Evolutionary conservation across 1,140 invertebrate genomes (phyloP).

Genomic region (Rhagoletis zephyria): DNA sequence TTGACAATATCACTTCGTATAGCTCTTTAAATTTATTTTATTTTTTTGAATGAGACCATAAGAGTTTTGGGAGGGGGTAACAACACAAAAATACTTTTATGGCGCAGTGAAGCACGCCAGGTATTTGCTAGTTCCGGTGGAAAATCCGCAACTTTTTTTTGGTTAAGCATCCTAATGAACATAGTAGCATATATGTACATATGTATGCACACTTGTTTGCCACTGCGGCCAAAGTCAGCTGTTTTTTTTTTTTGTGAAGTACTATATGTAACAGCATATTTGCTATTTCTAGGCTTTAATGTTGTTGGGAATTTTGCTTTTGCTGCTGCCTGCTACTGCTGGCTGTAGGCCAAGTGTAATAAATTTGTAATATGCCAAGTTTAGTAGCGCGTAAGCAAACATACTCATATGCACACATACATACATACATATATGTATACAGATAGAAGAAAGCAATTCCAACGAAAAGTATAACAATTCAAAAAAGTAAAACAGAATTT

Average conservation of each 20-base stretch:
- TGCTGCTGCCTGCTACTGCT: neutral
- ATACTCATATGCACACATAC: neutral
- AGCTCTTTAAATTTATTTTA: too few relatives aligned
- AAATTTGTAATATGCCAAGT: constrained; percentile 53
- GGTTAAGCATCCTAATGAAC: neutral
- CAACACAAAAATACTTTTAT: too few relatives aligned
- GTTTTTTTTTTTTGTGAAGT: neutral
- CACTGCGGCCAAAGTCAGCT: neutral
- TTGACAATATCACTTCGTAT: too few relatives aligned
- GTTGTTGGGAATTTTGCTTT: neutral
- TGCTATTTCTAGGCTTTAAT: neutral
- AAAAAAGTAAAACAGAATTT: neutral
- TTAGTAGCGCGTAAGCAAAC: constrained; percentile 43
- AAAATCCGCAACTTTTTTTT: too few relatives aligned
- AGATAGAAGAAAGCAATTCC: neutral
- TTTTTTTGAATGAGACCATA: too few relatives aligned
- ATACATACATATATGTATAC: neutral
- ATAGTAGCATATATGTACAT: too few relatives aligned
- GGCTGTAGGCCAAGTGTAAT: constrained; percentile 52
- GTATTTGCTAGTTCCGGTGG: too few relatives aligned
- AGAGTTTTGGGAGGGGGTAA: too few relatives aligned
- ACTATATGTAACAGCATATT: neutral
- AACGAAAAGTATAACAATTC: neutral
- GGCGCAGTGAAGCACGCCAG: too few relatives aligned
- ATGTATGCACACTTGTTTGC: neutral